These are phyloP conservation scores for Hipposideros armiger DNA, from an alignment of 2,113 vertebrate genomes.

Conservation along the genomic window DNA sequence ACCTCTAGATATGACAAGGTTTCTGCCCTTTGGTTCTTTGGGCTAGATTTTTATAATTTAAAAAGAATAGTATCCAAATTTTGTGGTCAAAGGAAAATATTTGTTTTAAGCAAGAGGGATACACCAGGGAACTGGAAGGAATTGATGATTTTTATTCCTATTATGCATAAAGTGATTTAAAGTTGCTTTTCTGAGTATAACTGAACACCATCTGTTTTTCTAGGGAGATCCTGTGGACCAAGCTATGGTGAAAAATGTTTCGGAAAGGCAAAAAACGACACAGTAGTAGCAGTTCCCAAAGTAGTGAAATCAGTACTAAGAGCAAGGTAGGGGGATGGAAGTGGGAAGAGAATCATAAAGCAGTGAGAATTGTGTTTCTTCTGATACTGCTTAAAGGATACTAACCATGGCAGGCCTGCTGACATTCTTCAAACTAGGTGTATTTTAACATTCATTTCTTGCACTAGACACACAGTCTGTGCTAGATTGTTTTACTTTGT, in stretches of 20 bases:
- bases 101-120: background rate
- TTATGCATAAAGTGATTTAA: background rate
- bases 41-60: background rate
- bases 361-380: background rate
- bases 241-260: constrained; percentile 95
- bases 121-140: background rate
- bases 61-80: background rate
- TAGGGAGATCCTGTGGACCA: constrained; percentile 66
- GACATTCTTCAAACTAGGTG: background rate
- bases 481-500: background rate
- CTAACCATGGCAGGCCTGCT: background rate
- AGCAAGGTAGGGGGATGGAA: constrained; percentile 92
- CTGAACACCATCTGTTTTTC: background rate
- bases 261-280: constrained; percentile 98
- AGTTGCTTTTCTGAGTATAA: background rate
- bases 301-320: constrained; percentile 99
- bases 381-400: rapidly evolving
- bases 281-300: constrained; percentile 99
- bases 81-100: too few species aligned
- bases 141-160: background rate
- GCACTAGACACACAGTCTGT: background rate
- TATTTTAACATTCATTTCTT: background rate
- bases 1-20: rapidly evolving
- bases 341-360: rapidly evolving
- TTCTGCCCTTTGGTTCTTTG: background rate